A percentile compares a stretch with the other conserved stretches of the same genome.
phyloP scores from a whole-genome alignment of 2,888 invertebrate genomes.

The Branchellion lobata region DNA sequence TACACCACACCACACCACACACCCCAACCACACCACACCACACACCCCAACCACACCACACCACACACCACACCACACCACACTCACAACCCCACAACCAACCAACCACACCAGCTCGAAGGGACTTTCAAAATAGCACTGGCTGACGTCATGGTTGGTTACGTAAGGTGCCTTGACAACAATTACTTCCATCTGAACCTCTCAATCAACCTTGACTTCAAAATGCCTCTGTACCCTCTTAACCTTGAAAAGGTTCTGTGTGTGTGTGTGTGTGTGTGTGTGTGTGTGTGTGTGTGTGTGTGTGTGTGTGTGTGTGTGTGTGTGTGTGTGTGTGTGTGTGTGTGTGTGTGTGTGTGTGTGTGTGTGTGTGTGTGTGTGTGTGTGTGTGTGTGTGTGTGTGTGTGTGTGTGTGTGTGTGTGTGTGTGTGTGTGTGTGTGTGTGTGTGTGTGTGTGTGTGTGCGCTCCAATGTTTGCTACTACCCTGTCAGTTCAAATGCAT shows the following conservation, averaged over 20 bases:
- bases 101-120: neutral
- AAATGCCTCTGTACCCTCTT: neutral
- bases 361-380: no score
- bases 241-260: neutral
- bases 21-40: neutral
- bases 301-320: no score
- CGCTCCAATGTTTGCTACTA: no score
- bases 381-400: no score
- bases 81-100: neutral
- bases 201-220: neutral
- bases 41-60: neutral
- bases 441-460: no score
- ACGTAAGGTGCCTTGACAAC: neutral
- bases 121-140: neutral
- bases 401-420: no score
- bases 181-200: neutral
- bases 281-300: no score
- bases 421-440: no score
- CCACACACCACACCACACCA: neutral
- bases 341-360: no score
- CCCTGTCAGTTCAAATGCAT: constrained; percentile 1
- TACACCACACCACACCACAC: neutral
- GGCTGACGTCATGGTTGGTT: neutral
- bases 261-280: no score
- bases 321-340: no score